Evolutionary conservation across 2,888 invertebrate species (phyloP), one percentile per base, ranked within the genome.

Genomic region (Phytoseiulus persimilis): DNA sequence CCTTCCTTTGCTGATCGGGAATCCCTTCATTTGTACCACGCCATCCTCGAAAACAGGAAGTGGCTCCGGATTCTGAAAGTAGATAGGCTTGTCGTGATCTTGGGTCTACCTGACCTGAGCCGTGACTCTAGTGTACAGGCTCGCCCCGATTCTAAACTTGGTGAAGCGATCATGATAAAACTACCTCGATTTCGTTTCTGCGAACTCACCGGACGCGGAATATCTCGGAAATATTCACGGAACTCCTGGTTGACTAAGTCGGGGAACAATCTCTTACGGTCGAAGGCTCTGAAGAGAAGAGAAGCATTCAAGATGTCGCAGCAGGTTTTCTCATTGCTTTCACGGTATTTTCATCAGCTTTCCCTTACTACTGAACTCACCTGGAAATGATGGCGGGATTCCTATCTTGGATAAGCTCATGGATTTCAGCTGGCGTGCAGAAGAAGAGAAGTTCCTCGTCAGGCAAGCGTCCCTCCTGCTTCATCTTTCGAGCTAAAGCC

Each of bases 1-100:
- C 83, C 94, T 94, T 0, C 96, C 96, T 6, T 94, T 94, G 91
- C 95, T 95, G 5, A 96, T 96, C 0, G 96, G 94, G 14, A 95
- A 95, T 11, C 95, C 96, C 91, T 92, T 91, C 11, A 95, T 90
- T 6, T 87, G 87, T 18, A 87, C 87, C 14, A 87, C 87, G 87
- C 45, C 32, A n/a, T 45, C 87, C 45, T 87, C 87, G 32, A 87
- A 87, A 9, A 45, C 45, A 9, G 87, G 87, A 5, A 33, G 31
- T 31, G 31, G 32, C 2, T 83, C 83, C 11, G 33, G 32, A 83
- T 5, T 14, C 83, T 83, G 83, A 31, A 23, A 31, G 31, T 5
- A 9, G 32, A 23, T 31, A n/a, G n/a, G n/a, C n/a, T n/a, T n/a
- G n/a, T 32, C 83, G 6, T 32, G 83, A n/a, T n/a, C 23, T 32